Percentiles rank a stretch among this genome's conserved stretches.
phyloP scores from a whole-genome alignment of 37 sponge, comb jelly and placozoan genomes.

The Diacarnus erythraeanus region DNA sequence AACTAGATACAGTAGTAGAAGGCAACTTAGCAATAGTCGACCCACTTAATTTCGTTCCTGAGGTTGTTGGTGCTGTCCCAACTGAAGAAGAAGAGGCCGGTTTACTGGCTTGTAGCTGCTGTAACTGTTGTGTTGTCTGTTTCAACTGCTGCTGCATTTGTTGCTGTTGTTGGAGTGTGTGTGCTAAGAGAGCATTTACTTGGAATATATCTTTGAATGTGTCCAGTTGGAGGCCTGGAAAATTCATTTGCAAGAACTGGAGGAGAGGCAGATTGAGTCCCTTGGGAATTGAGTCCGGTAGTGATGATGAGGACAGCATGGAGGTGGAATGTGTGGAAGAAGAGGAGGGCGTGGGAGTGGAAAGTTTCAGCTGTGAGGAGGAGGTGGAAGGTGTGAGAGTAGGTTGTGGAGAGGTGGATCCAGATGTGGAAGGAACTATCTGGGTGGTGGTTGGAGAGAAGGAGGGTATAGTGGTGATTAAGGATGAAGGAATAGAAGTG shows the following conservation, averaged over 20 bases:
- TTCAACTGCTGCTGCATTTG: slow-evolving; percentile 6
- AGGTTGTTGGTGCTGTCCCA: not conserved
- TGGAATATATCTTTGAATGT: slow-evolving; percentile 31
- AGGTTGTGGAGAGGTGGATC: not conserved
- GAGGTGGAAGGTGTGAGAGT: not conserved
- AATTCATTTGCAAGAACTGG: slow-evolving; percentile 46
- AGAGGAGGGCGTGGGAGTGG: not conserved
- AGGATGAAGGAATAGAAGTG: not conserved
- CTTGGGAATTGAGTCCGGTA: slow-evolving; percentile 4
- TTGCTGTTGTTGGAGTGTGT: slow-evolving; percentile 20
- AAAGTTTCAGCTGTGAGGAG: not conserved
- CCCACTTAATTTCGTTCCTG: not conserved
- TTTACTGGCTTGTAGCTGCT: not conserved
- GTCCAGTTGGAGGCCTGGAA: slow-evolving; percentile 22
- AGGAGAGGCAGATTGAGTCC: slow-evolving; percentile 45
- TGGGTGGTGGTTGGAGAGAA: not conserved
- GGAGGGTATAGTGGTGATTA: not conserved
- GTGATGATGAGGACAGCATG: not conserved
- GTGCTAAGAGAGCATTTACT: slow-evolving; percentile 18
- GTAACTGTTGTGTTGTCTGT: not conserved
- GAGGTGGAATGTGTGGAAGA: not conserved
- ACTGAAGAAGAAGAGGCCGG: not conserved
- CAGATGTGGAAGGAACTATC: not conserved
- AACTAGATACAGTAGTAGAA: not conserved
- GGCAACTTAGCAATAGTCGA: not conserved